phyloP scores from a whole-genome alignment of 2,113 vertebrate species.

The Scalopus aquaticus region DNA sequence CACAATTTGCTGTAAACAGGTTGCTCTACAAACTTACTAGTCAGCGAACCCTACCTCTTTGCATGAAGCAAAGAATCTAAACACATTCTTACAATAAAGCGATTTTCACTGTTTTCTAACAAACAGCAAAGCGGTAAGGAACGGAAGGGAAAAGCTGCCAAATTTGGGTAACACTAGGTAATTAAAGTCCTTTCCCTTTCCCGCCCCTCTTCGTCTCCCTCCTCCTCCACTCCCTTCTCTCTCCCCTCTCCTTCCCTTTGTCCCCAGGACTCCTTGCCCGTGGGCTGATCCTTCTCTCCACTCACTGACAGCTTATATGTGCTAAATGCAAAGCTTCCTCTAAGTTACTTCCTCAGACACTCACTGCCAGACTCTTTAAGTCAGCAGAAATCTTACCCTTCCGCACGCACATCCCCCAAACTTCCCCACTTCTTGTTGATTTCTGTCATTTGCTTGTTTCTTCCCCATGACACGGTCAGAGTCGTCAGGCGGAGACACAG shows the following conservation, averaged over 20 bases:
- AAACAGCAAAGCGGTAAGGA: neutral
- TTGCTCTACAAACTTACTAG: neutral
- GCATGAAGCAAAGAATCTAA: neutral
- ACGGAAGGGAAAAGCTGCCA: neutral
- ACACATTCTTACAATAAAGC: neutral
- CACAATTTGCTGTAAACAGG: neutral
- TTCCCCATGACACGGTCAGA: neutral
- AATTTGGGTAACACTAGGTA: too few relatives aligned
- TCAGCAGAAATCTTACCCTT: neutral
- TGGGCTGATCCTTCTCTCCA: neutral
- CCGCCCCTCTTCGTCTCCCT: too few relatives aligned
- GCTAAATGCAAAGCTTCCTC: neutral
- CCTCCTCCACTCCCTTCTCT: too few relatives aligned
- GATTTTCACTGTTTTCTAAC: constrained; percentile 23
- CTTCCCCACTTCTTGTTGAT: neutral
- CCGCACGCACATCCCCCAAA: neutral
- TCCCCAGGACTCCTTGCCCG: too few relatives aligned
- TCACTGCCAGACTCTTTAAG: neutral
- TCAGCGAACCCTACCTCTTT: too few relatives aligned
- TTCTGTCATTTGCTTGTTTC: neutral
- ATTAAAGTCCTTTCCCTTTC: too few relatives aligned
- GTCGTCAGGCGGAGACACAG: neutral
- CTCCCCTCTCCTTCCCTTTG: too few relatives aligned
- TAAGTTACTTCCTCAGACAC: neutral
- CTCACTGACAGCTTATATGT: neutral